These are phyloP conservation scores for Proctacanthus coquilletti DNA, from an alignment of 1,140 invertebrate species.

Conservation along the genomic window DNA sequence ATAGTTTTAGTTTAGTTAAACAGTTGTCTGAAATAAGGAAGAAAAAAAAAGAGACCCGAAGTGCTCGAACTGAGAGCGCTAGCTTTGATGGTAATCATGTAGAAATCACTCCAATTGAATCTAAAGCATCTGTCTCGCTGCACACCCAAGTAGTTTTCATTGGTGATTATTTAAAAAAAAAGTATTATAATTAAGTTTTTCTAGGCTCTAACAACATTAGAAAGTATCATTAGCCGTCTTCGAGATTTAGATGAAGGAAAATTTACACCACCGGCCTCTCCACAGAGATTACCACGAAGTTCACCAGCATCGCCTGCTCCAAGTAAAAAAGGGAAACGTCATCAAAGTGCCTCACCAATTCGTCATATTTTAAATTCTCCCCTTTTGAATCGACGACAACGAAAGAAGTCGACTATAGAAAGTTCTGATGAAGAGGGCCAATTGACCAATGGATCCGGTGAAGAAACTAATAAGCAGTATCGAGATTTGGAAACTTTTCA, in stretches of 20 bases:
- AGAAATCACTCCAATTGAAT: conserved; percentile 24
- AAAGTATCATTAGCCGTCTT: conserved; percentile 36
- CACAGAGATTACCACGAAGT: conserved; percentile 47
- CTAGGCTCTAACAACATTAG: conserved; percentile 35
- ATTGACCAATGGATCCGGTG: conserved; percentile 37
- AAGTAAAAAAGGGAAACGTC: conserved; percentile 51
- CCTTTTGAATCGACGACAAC: conserved; percentile 52
- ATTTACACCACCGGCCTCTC: conserved; percentile 35
- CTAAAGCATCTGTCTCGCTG: conserved; percentile 29
- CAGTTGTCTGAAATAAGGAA: conserved; percentile 25
- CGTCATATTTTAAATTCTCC: conserved; percentile 68
- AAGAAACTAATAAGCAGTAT: conserved; percentile 49
- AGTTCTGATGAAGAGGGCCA: conserved; percentile 74
- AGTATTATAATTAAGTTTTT: conserved; percentile 1
- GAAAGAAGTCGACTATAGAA: conserved; percentile 58
- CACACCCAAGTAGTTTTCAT: conserved; percentile 29
- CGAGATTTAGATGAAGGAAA: conserved; percentile 34
- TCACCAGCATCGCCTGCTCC: conserved; percentile 54
- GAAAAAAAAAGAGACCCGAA: conserved; percentile 15
- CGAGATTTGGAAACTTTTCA: conserved; percentile 86
- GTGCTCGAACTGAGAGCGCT: conserved; percentile 6
- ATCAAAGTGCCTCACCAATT: conserved; percentile 65
- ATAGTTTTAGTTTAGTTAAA: conserved; percentile 26
- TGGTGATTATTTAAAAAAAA: not conserved
- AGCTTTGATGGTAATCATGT: conserved; percentile 8